A percentile compares a stretch with the other conserved stretches of the same genome.
phyloP scores from a whole-genome alignment of 1,140 invertebrate genomes.

The Trichomalopsis sarcophagae region DNA sequence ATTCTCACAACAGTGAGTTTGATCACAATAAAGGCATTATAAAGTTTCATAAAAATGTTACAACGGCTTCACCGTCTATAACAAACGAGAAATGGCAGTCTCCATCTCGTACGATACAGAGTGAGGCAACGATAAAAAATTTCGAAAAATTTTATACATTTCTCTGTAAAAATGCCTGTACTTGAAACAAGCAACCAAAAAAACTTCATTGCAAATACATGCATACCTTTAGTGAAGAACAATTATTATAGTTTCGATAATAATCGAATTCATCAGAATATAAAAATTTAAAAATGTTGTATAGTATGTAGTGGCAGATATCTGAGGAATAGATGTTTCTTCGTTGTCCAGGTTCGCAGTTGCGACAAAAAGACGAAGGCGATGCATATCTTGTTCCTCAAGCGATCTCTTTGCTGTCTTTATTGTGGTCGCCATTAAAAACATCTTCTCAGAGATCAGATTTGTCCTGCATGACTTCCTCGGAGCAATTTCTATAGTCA shows the following conservation, averaged over 20 bases:
- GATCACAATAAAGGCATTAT: constrained; percentile 40
- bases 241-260: neutral
- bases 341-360: constrained; percentile 4
- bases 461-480: constrained; percentile 66
- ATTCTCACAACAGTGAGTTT: constrained; percentile 30
- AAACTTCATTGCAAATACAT: neutral
- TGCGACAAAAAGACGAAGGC: neutral
- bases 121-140: neutral
- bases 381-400: neutral
- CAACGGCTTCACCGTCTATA: constrained; percentile 19
- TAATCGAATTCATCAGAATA: constrained; percentile 11
- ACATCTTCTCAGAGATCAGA: constrained; percentile 62
- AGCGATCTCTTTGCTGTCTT: neutral
- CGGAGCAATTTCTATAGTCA: constrained; percentile 67
- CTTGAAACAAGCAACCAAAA: constrained; percentile 9
- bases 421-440: constrained; percentile 4
- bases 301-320: constrained; percentile 8
- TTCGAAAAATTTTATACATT: constrained; percentile 16
- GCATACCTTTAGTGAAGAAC: neutral
- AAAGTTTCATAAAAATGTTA: constrained; percentile 47
- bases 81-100: constrained; percentile 10
- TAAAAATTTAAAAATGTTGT: constrained; percentile 37
- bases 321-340: constrained; percentile 10
- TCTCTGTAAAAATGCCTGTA: constrained; percentile 13
- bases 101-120: neutral